Evolutionary conservation across 1,140 invertebrate species (phyloP).

Genomic region (Ylistrum balloti): DNA sequence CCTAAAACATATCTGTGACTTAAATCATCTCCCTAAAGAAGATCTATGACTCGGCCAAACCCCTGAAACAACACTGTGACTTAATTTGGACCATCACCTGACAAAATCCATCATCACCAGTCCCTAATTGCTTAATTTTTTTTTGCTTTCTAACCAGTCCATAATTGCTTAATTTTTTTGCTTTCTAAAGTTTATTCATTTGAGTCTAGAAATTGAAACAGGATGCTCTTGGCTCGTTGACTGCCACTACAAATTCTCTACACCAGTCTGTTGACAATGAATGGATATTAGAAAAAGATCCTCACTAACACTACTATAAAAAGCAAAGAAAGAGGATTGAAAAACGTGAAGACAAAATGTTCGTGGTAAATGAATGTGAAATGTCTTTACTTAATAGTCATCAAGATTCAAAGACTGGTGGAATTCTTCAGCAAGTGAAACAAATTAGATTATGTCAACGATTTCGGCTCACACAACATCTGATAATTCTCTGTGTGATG

Average conservation of each 20-base stretch:
- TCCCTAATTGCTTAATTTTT: no score
- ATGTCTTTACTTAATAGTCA: slow-evolving; percentile 11
- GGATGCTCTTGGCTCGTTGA: not conserved
- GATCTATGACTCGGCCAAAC: no score
- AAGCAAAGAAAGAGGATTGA: not conserved
- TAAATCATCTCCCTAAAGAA: no score
- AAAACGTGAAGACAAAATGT: not conserved
- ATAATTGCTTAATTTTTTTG: no score
- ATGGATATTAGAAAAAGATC: not conserved
- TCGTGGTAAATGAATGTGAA: not conserved
- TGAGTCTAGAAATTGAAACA: not conserved
- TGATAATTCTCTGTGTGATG: not conserved
- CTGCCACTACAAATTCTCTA: not conserved
- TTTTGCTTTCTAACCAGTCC: no score
- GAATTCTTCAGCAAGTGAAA: not conserved
- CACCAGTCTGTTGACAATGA: not conserved
- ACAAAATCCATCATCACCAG: no score
- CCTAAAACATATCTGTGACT: no score
- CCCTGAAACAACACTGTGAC: no score
- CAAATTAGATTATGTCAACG: slow-evolving; percentile 21
- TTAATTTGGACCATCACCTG: no score
- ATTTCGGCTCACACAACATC: not conserved
- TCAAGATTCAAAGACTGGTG: not conserved
- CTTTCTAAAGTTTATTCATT: no score
- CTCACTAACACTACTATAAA: not conserved